Percentiles rank a stretch among this genome's conserved stretches.
Evolutionary conservation across 2,113 vertebrate genomes (phyloP).

Genomic region (Muscicapa adusta): DNA sequence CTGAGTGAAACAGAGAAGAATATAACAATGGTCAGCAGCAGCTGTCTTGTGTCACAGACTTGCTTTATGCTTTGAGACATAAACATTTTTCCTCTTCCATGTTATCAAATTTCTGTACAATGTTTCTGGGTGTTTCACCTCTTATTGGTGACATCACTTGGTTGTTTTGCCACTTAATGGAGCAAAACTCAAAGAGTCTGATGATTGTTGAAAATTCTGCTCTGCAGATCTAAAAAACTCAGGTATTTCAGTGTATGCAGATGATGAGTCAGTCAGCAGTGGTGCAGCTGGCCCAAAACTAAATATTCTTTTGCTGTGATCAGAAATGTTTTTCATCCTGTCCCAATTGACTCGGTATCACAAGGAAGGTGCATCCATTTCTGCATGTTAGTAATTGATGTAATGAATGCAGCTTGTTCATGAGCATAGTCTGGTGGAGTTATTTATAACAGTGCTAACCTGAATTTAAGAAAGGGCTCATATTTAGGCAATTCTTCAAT

Average conservation of each 20-base stretch:
- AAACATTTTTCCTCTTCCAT: not conserved
- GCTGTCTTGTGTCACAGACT: not conserved
- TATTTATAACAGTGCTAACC: not conserved
- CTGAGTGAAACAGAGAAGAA: not conserved
- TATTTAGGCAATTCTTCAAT: not conserved
- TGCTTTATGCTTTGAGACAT: not conserved
- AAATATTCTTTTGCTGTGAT: not conserved
- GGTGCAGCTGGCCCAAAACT: not conserved
- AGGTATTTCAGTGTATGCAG: not conserved
- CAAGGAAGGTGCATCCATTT: not conserved
- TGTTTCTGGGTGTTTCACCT: not conserved
- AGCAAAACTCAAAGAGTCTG: not conserved
- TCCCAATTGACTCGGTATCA: not conserved
- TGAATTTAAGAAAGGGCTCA: not conserved
- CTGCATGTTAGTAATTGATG: not conserved
- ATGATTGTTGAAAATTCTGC: not conserved
- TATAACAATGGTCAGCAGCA: not conserved
- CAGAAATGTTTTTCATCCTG: not conserved
- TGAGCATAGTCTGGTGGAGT: not conserved
- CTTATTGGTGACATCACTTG: not conserved
- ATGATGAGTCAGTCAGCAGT: not conserved
- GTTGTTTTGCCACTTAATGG: not conserved
- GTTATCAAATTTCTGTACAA: not conserved
- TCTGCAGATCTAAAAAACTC: not conserved
- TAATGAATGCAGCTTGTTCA: not conserved